Evolutionary conservation across 2,888 invertebrate genomes (phyloP).

Genomic region (Malachius bipustulatus): DNA sequence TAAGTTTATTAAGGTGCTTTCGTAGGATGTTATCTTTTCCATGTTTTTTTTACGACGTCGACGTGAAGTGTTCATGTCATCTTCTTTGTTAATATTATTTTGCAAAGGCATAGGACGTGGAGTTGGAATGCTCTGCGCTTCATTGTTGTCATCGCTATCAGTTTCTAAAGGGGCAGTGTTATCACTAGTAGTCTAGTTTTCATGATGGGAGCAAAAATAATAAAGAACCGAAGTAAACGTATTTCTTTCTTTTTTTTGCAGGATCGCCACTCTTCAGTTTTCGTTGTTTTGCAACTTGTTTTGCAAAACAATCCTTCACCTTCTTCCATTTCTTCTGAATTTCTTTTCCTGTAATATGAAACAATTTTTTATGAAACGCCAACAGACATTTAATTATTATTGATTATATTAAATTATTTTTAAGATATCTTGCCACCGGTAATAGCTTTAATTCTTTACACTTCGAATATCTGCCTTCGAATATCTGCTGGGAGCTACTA

Average conservation of each 20-base stretch:
- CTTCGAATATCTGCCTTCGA: too few relatives aligned
- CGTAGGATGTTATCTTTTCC: constrained; percentile 3
- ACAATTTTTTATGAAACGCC: constrained; percentile 3
- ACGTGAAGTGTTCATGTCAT: not conserved
- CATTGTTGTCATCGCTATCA: not conserved
- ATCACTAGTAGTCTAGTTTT: constrained; percentile 2
- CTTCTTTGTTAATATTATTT: not conserved
- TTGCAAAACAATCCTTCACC: not conserved
- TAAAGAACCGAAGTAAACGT: constrained; percentile 7
- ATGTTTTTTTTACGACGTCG: constrained; percentile 3
- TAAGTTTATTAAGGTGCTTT: constrained; percentile 6
- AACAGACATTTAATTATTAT: constrained; percentile 4
- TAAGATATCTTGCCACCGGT: constrained; percentile 2
- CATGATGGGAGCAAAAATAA: constrained; percentile 8
- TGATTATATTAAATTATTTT: not conserved
- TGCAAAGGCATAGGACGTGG: not conserved
- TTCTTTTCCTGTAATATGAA: constrained; percentile 1
- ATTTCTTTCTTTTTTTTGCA: constrained; percentile 8
- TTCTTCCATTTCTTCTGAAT: constrained; percentile 3
- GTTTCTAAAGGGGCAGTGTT: constrained; percentile 3
- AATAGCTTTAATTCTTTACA: constrained; percentile 1
- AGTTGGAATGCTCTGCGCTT: not conserved
- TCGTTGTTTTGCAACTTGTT: not conserved
- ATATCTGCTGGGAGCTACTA: constrained; percentile 4
- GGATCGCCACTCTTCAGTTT: constrained; percentile 7